Conservation (phyloP, 2,888 invertebrate genomes). For the Drosophila subquinaria region DNA sequence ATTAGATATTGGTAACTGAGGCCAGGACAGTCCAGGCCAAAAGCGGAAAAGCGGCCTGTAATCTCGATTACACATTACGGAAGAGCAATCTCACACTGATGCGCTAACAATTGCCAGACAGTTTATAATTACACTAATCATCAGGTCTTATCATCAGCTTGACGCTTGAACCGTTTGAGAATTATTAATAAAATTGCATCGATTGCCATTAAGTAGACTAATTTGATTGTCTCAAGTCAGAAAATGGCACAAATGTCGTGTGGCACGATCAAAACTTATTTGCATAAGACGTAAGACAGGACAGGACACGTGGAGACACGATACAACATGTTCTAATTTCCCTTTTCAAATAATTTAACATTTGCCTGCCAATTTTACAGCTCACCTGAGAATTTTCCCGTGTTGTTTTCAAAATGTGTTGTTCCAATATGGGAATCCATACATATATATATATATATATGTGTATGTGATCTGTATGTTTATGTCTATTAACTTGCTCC, state of each 20-base stretch:
- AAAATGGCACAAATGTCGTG: background rate
- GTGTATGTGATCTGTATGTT: constrained; percentile 1
- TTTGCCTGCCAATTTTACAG: constrained; percentile 4
- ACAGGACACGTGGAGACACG: too few species aligned
- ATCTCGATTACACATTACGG: constrained; percentile 17
- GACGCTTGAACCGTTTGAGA: constrained; percentile 1
- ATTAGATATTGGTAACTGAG: constrained; percentile 29
- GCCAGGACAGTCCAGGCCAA: background rate
- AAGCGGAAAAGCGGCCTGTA: background rate
- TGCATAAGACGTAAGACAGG: background rate
- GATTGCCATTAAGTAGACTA: background rate
- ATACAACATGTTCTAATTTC: background rate
- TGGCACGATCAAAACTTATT: background rate
- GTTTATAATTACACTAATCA: background rate
- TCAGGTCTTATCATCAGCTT: constrained; percentile 1
- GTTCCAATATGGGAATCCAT: background rate
- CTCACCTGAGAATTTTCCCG: constrained; percentile 4
- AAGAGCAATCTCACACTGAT: constrained; percentile 18
- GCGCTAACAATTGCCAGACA: constrained; percentile 1
- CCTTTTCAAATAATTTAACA: constrained; percentile 7
- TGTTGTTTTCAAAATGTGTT: background rate
- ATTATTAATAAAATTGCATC: constrained; percentile 2
- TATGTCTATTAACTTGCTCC: constrained; percentile 3
- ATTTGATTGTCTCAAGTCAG: background rate
- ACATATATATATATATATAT: background rate